phyloP scores from a whole-genome alignment of 2,888 invertebrate species.

The Drosophila eohydei region DNA sequence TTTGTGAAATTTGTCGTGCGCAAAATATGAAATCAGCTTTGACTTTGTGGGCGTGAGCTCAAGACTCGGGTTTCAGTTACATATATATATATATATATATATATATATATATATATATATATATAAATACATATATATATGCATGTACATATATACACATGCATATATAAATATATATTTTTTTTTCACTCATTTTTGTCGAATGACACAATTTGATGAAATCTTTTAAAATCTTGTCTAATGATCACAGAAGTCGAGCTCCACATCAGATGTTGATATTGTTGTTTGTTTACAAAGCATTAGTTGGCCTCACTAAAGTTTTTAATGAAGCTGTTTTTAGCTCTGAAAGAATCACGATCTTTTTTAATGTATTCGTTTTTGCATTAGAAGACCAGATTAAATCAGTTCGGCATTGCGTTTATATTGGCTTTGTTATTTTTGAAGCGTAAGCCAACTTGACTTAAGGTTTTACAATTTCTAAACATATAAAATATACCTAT shows the following conservation, averaged over 20 bases:
- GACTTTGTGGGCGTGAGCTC: conserved; percentile 70
- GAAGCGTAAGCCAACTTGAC: background rate
- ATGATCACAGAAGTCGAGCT: conserved; percentile 27
- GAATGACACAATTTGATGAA: conserved; percentile 70
- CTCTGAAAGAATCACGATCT: conserved; percentile 12
- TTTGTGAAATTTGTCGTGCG: conserved; percentile 38
- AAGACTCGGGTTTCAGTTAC: conserved; percentile 34
- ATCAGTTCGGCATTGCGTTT: background rate
- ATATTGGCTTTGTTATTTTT: background rate
- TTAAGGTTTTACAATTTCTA: background rate
- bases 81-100: conserved; percentile 12
- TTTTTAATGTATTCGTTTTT: background rate
- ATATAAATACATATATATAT: conserved; percentile 16
- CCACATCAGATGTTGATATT: conserved; percentile 6
- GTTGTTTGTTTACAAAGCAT: conserved; percentile 11
- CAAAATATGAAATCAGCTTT: conserved; percentile 70
- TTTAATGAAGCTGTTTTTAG: conserved; percentile 25
- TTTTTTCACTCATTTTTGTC: conserved; percentile 52
- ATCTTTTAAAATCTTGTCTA: conserved; percentile 48
- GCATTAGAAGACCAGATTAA: background rate
- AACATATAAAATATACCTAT: no score
- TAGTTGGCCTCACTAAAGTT: conserved; percentile 8
- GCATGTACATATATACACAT: background rate
- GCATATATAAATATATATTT: conserved; percentile 1
- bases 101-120: background rate